phyloP scores from a whole-genome alignment of 2,888 invertebrate genomes.

The Parnassius glacialis region DNA sequence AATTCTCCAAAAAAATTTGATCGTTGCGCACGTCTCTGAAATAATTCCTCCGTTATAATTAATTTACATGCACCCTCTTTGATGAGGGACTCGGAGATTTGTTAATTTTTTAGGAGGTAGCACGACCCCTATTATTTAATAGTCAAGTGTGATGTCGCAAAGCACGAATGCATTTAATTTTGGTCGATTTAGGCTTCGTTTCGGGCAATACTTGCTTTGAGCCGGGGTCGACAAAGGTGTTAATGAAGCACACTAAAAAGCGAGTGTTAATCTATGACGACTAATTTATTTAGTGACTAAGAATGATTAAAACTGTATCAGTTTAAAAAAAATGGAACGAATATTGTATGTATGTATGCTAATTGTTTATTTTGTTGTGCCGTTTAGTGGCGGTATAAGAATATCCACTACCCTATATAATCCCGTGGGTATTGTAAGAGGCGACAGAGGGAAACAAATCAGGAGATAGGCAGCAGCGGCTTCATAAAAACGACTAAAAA shows the following conservation, averaged over 20 bases:
- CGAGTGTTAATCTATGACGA: conserved; percentile 27
- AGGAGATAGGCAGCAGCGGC: too few relatives aligned
- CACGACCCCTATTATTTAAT: not conserved
- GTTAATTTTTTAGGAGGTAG: conserved; percentile 3
- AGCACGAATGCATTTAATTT: conserved; percentile 12
- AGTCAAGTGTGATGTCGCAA: conserved; percentile 10
- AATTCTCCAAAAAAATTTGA: conserved; percentile 32
- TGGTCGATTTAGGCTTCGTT: conserved; percentile 34
- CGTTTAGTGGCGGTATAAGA: too few relatives aligned
- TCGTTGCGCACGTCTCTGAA: conserved; percentile 24
- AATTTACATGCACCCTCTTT: conserved; percentile 34
- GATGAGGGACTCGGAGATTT: conserved; percentile 27
- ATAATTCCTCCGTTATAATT: conserved; percentile 33
- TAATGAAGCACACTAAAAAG: conserved; percentile 43
- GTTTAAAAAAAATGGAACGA: too few relatives aligned
- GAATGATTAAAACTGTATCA: too few relatives aligned
- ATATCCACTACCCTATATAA: too few relatives aligned
- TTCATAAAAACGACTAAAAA: too few relatives aligned
- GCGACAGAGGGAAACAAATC: too few relatives aligned
- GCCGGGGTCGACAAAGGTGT: conserved; percentile 39
- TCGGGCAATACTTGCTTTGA: conserved; percentile 34
- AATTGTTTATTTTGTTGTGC: too few relatives aligned
- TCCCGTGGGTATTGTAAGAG: too few relatives aligned
- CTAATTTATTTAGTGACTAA: conserved; percentile 6
- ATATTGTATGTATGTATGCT: too few relatives aligned